Conservation (phyloP, 2,888 invertebrate genomes). For the Alloscopus bannaensis region DNA sequence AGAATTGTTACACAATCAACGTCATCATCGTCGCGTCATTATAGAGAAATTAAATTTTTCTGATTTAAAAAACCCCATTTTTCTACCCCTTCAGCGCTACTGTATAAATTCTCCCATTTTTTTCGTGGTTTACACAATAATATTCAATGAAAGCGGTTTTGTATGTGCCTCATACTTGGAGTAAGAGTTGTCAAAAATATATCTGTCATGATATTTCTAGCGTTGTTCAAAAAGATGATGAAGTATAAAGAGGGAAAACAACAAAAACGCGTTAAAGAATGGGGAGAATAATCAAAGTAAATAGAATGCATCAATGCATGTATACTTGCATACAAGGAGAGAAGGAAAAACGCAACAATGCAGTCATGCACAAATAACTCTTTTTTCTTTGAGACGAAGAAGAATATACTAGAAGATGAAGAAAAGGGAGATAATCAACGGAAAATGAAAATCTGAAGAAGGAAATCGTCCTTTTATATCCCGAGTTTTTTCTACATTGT, state of each 20-base stretch:
- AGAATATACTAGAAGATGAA: conserved; percentile 6
- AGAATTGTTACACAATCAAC: conserved; percentile 19
- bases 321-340: too few species aligned
- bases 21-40: conserved; percentile 38
- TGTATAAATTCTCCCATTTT: conserved; percentile 20
- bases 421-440: conserved; percentile 53
- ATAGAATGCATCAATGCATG: conserved; percentile 38
- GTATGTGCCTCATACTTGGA: too few species aligned
- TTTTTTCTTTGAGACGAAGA: conserved; percentile 24
- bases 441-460: conserved; percentile 37
- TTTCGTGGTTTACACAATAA: too few species aligned
- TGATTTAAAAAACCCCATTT: conserved; percentile 48
- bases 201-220: too few species aligned
- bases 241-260: conserved; percentile 11
- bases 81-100: conserved; percentile 8
- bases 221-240: conserved; percentile 14
- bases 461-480: conserved; percentile 13
- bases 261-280: conserved; percentile 43
- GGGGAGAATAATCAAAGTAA: conserved; percentile 64
- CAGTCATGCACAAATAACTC: conserved; percentile 60
- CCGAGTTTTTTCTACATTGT: conserved; percentile 24
- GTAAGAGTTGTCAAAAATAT: too few species aligned
- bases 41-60: conserved; percentile 56
- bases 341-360: conserved; percentile 47
- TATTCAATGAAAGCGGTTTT: too few species aligned